phyloP scores from a whole-genome alignment of 2,113 vertebrate species.

The Haemorhous mexicanus region DNA sequence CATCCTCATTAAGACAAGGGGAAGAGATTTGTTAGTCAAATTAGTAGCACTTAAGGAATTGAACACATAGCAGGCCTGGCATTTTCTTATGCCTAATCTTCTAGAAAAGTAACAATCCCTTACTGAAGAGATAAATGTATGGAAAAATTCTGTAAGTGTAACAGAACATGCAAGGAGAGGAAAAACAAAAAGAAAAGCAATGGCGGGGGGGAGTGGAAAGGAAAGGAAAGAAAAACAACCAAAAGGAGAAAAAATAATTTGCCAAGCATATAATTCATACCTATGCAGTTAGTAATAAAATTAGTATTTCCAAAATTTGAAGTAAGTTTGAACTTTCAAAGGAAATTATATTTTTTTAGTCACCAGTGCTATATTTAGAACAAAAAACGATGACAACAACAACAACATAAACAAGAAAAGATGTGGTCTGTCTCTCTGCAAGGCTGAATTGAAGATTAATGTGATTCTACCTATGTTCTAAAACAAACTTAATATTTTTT shows the following conservation, averaged over 20 bases:
- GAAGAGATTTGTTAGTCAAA: neutral
- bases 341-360: neutral
- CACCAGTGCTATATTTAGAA: neutral
- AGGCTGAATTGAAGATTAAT: neutral
- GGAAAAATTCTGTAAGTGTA: neutral
- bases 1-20: neutral
- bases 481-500: neutral
- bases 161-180: neutral
- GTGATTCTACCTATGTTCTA: neutral
- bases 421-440: neutral
- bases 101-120: neutral
- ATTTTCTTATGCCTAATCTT: neutral
- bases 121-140: neutral
- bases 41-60: neutral
- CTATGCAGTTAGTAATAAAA: neutral
- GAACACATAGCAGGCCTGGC: neutral
- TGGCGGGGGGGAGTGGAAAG: fast-evolving
- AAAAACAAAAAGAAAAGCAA: neutral
- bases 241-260: neutral
- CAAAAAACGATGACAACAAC: neutral
- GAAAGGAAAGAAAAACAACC: neutral
- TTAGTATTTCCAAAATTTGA: neutral
- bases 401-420: neutral
- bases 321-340: neutral
- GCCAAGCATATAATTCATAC: neutral